phyloP scores from a whole-genome alignment of 2,888 invertebrate species.

The Agrochola litura region DNA sequence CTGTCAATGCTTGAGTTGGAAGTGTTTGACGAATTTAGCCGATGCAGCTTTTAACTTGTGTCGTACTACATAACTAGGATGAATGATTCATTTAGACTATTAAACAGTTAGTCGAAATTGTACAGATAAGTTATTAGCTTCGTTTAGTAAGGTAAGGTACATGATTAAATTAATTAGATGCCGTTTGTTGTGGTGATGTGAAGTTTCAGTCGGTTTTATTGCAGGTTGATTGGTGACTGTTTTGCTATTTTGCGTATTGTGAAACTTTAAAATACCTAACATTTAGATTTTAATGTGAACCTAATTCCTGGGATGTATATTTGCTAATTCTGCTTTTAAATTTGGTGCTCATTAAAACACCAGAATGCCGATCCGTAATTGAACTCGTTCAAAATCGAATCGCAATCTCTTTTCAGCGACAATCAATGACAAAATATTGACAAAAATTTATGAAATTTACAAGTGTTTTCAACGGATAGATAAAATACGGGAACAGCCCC shows the following conservation, averaged over 20 bases:
- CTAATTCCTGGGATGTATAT: neutral
- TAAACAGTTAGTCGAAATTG: slow-evolving; percentile 39
- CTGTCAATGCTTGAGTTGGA: neutral
- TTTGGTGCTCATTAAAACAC: neutral
- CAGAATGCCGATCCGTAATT: neutral
- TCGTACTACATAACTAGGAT: slow-evolving; percentile 35
- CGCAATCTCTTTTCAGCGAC: neutral
- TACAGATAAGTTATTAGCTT: slow-evolving; percentile 30
- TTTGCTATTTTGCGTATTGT: slow-evolving; percentile 1
- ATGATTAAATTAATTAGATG: slow-evolving; percentile 35
- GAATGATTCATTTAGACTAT: slow-evolving; percentile 61
- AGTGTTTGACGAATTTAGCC: neutral
- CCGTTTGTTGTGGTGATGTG: slow-evolving; percentile 16
- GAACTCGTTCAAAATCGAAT: neutral
- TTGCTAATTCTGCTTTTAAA: neutral
- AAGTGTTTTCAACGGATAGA: neutral
- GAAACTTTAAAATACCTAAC: neutral
- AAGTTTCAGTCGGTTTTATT: neutral
- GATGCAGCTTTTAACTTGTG: neutral
- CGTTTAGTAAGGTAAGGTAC: slow-evolving; percentile 9
- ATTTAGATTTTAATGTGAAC: neutral
- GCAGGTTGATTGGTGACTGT: neutral
- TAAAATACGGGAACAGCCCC: neutral
- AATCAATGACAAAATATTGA: neutral
- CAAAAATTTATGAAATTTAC: too few species aligned